phyloP scores from a whole-genome alignment of 2,888 invertebrate genomes.

The Matsumyia berberina region DNA sequence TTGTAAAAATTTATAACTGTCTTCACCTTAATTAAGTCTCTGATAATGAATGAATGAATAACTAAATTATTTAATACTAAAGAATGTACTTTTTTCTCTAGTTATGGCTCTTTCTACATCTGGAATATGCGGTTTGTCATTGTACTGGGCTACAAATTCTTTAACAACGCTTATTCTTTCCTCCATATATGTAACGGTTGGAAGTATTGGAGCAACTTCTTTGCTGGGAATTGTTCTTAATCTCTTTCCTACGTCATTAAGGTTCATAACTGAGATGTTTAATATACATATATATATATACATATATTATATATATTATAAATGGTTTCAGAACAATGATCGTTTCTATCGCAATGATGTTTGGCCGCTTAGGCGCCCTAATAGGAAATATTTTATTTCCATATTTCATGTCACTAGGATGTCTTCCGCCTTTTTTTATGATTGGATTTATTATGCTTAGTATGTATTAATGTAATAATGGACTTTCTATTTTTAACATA shows the following conservation, averaged over 20 bases:
- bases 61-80: too few species aligned
- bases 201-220: constrained; percentile 81
- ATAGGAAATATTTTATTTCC: constrained; percentile 90
- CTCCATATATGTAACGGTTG: constrained; percentile 85
- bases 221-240: constrained; percentile 81
- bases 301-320: background rate
- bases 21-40: too few species aligned
- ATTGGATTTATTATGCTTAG: constrained; percentile 87
- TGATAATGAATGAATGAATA: too few species aligned
- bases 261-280: too few species aligned
- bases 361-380: constrained; percentile 89
- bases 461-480: constrained; percentile 82
- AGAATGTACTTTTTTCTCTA: constrained; percentile 75
- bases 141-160: constrained; percentile 86
- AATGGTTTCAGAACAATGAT: constrained; percentile 88
- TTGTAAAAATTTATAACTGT: too few species aligned
- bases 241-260: constrained; percentile 82
- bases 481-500: background rate
- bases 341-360: constrained; percentile 89
- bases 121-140: constrained; percentile 85
- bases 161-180: constrained; percentile 86
- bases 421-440: constrained; percentile 89
- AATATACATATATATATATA: too few species aligned
- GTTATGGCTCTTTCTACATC: constrained; percentile 84
- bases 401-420: constrained; percentile 88